A percentile compares a stretch with the other conserved stretches of the same genome.
phyloP scores from a whole-genome alignment of 2,888 invertebrate genomes.

The Dimorphilus gyrociliatus region DNA sequence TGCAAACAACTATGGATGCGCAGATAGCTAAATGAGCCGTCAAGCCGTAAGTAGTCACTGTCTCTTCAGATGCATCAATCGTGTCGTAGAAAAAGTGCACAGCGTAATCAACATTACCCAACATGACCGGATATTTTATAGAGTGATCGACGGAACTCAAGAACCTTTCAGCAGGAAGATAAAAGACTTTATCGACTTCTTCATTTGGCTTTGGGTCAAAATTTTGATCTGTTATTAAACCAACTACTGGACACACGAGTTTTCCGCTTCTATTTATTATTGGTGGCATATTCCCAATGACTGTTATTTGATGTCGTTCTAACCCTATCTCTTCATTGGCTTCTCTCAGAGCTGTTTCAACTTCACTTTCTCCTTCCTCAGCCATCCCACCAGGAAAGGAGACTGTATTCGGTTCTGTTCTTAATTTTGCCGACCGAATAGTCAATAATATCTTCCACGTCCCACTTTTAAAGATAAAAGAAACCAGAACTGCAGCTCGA shows the following conservation, averaged over 20 bases:
- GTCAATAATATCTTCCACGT: no score
- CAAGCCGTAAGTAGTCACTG: no score
- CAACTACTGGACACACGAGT: slow-evolving; percentile 23
- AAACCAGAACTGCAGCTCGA: background rate
- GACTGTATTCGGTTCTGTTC: slow-evolving; percentile 19
- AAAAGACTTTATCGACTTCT: slow-evolving; percentile 25
- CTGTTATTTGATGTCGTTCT: slow-evolving; percentile 14
- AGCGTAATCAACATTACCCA: no score
- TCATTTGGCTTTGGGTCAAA: slow-evolving; percentile 21
- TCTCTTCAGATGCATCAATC: no score
- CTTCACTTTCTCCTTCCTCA: slow-evolving; percentile 21
- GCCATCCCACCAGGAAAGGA: slow-evolving; percentile 30
- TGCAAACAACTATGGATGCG: no score
- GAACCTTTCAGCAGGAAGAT: slow-evolving; percentile 22
- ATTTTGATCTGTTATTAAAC: slow-evolving; percentile 13
- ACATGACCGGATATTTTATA: no score
- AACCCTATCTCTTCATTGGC: slow-evolving; percentile 33
- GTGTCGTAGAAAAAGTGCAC: no score
- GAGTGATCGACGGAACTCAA: no score
- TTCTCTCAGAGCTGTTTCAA: slow-evolving; percentile 27
- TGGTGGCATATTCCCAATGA: slow-evolving; percentile 17
- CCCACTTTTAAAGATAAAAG: no score
- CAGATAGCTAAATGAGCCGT: no score
- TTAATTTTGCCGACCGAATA: slow-evolving; percentile 14
- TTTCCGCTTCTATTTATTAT: slow-evolving; percentile 14